Evolutionary conservation across 2,113 vertebrate species (phyloP), one percentile per base, ranked within the genome.

Genomic region (Brachionichthys hirsutus): DNA sequence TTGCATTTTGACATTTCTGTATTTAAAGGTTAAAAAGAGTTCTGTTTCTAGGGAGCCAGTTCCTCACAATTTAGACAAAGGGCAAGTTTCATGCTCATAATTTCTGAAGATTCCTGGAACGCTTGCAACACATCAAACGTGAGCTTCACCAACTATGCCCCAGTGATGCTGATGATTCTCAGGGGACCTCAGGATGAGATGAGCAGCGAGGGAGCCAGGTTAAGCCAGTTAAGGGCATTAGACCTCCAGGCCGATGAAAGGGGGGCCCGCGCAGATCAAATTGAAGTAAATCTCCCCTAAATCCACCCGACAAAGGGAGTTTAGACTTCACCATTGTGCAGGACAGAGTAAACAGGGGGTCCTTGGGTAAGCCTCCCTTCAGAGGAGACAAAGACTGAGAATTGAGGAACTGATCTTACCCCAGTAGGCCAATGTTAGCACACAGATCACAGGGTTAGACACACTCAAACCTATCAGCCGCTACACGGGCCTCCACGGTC

Each of bases 191-290:
- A 76, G 76, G 73, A 53, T 51, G 70, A 78, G 22, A 48, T 11
- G 6, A 38, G 44, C 54, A 63, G 58, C 18, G 30, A 47, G 90
- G 92, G 90, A 91, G 90, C 85, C 87, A 91, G 89, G 42, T 70
- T 91, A 93, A 93, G 90, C 91, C 91, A 90, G 88, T 92, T 93
- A 90, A 90, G 85, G 91, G 91, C 89, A 91, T 93, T 93, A 93
- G 92, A 93, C 93, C 92, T 93, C 92, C 92, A 87, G 83, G 85
- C 89, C 92, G 91, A 93, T 93, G 91, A 94, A 94, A 94, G 89
- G 86, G 36, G 87, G 87, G 88, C 88, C 87, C 81, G 87, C 71
- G 72, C 78, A 89, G 90, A 90, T 92, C 91, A 91, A 92, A 93
- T 90, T 81, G 85, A 91, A 91, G 89, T 89, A 94, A 94, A 92